These are phyloP conservation scores for Platycheirus rosarum DNA, from an alignment of 2,888 invertebrate species.

Conservation along the genomic window DNA sequence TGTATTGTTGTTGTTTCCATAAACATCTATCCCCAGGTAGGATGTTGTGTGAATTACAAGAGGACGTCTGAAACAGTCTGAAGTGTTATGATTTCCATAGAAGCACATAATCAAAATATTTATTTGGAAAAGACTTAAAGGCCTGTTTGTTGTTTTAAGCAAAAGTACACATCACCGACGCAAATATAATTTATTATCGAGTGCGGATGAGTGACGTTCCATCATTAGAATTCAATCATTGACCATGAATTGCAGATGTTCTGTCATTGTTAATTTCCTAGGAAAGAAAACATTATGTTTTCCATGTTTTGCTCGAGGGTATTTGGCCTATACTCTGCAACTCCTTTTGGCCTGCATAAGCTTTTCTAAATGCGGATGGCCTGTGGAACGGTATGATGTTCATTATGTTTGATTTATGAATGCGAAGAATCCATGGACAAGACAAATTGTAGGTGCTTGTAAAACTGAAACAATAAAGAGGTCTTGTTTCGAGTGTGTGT, in stretches of 20 bases:
- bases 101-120: slow-evolving; percentile 13
- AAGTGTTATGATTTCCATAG: background rate
- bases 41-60: background rate
- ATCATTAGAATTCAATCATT: slow-evolving; percentile 60
- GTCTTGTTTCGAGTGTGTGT: slow-evolving; percentile 39
- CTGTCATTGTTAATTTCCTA: slow-evolving; percentile 50
- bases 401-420: slow-evolving; percentile 74
- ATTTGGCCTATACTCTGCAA: background rate
- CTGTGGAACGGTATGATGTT: slow-evolving; percentile 42
- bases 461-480: slow-evolving; percentile 74
- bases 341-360: slow-evolving; percentile 6
- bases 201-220: slow-evolving; percentile 32
- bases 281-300: slow-evolving; percentile 15
- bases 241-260: slow-evolving; percentile 70
- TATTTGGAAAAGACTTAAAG: slow-evolving; percentile 13
- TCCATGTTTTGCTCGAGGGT: slow-evolving; percentile 39
- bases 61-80: slow-evolving; percentile 16
- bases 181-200: slow-evolving; percentile 24
- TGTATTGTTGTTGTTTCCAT: background rate
- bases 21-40: background rate
- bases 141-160: slow-evolving; percentile 4
- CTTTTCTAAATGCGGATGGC: background rate
- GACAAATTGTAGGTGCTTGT: slow-evolving; percentile 71
- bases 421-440: slow-evolving; percentile 67
- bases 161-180: background rate